These are phyloP conservation scores for Drosophila paulistorum DNA, from an alignment of 1,140 invertebrate genomes.

Conservation along the genomic window DNA sequence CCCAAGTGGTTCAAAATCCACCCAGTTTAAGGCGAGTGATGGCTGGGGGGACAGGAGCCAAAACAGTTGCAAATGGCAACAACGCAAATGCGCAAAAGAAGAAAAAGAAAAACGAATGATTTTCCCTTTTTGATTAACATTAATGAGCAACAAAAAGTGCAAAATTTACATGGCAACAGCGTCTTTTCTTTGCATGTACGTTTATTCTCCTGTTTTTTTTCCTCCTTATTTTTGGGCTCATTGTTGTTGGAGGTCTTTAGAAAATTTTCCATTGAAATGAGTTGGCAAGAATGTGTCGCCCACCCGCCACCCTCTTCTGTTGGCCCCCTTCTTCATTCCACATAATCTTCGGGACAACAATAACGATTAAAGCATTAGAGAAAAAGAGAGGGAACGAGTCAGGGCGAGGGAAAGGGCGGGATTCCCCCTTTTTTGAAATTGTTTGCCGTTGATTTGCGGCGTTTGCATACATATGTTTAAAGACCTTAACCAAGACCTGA, in stretches of 20 bases:
- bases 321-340: neutral
- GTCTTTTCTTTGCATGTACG: conserved; percentile 19
- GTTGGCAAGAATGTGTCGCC: conserved; percentile 56
- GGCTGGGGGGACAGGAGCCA: conserved; percentile 21
- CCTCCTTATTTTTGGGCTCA: conserved; percentile 27
- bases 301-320: conserved; percentile 22
- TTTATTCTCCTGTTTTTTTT: neutral
- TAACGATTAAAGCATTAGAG: conserved; percentile 77
- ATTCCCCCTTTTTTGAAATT: conserved; percentile 48
- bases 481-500: conserved; percentile 32
- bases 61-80: conserved; percentile 44
- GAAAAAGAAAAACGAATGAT: conserved; percentile 33
- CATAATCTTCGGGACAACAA: conserved; percentile 42
- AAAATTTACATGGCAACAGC: conserved; percentile 74
- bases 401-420: too few relatives aligned
- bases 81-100: conserved; percentile 25
- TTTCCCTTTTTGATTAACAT: conserved; percentile 73
- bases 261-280: conserved; percentile 64
- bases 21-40: neutral
- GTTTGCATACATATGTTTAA: conserved; percentile 45
- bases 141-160: conserved; percentile 79
- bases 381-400: neutral
- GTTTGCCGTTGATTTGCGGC: conserved; percentile 65
- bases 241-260: conserved; percentile 59
- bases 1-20: conserved; percentile 13